phyloP scores from a whole-genome alignment of 30 jellyfish, hydroid and myxozoan genomes.

The Aurelia coerulea region DNA sequence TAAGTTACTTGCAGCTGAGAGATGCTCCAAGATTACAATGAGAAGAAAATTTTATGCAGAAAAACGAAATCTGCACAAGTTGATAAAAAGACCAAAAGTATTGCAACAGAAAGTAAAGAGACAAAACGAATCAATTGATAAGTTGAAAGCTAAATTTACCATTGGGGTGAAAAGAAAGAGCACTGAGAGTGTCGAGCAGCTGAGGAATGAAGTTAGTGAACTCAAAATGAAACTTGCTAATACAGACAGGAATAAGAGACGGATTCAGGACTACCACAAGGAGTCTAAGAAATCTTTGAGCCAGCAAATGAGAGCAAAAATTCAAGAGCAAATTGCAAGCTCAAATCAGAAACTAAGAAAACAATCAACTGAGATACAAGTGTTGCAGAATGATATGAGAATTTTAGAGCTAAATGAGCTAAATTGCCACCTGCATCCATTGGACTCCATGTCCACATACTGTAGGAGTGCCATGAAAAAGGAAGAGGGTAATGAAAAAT shows the following conservation, averaged over 20 bases:
- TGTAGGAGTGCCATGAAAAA: constrained; percentile 8
- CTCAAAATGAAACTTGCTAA: no score
- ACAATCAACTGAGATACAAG: no score
- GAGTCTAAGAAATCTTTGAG: no score
- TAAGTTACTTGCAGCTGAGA: not conserved
- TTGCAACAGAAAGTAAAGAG: not conserved
- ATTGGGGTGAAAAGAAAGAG: no score
- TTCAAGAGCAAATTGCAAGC: no score
- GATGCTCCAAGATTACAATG: not conserved
- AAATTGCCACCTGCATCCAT: constrained; percentile 27
- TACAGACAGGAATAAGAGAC: no score
- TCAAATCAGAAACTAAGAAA: no score
- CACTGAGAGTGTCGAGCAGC: not conserved
- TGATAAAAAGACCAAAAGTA: not conserved
- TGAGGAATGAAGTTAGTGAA: not conserved
- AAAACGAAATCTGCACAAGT: not conserved
- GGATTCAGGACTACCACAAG: no score
- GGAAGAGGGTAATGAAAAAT: not conserved
- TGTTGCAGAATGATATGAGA: no score
- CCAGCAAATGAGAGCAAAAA: no score
- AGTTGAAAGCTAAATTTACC: not conserved
- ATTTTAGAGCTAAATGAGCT: not conserved
- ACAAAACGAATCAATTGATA: not conserved
- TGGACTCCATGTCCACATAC: constrained; percentile 9
- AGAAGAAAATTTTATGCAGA: constrained; percentile 1